Base-by-base conservation (phyloP, 2,797 vertebrate genomes). In the Spinibarbus caldwelli region DNA sequence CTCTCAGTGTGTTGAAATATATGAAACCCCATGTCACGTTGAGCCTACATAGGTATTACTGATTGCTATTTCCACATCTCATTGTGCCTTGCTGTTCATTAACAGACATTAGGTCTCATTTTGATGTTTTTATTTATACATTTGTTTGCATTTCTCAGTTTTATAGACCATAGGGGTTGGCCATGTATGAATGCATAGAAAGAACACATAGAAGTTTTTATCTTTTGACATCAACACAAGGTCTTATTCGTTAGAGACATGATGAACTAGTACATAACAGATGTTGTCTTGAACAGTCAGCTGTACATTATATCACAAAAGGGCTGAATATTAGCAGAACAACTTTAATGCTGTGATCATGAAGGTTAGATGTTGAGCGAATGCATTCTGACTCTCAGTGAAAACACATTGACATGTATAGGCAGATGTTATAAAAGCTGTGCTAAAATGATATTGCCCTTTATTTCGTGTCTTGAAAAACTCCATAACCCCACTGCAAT, bases 321-420 rank as follows among this genome's bases (percentile, higher is more conserved):
- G 72, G 82, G 73, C 82, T 84, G 59, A 77, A 41, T 57, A 43
- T 57, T 41, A 57, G 34, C 82, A 62, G 73, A 68, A 15, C 7
- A 84, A 84, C 73, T 77, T 84, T 84, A 84, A 84, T 23, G 82
- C 82, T 83, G 72, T 83, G 82, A 83, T 67, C 59, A 47, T 47
- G 68, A 43, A 19, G 54, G 54, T 43, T 78, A 41, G 36, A 62
- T 67, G 59, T 52, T 67, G 31, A 49, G 31, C 45, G 5, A 80
- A 80, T n/a, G 10, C 73, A 43, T 54, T 67, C 34, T 67, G 59
- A 19, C 80, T 43, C 49, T 72, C 67, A 59, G 57, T 49, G 71
- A 75, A 34, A 83, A 34, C 41, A 49, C 62, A 68, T 5, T 80
- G 43, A 80, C 11, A 31, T 38, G 66, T 81, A 81, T 6, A 81